Conservation (phyloP, 2,797 vertebrate genomes). For the Darevskia nairensis region DNA sequence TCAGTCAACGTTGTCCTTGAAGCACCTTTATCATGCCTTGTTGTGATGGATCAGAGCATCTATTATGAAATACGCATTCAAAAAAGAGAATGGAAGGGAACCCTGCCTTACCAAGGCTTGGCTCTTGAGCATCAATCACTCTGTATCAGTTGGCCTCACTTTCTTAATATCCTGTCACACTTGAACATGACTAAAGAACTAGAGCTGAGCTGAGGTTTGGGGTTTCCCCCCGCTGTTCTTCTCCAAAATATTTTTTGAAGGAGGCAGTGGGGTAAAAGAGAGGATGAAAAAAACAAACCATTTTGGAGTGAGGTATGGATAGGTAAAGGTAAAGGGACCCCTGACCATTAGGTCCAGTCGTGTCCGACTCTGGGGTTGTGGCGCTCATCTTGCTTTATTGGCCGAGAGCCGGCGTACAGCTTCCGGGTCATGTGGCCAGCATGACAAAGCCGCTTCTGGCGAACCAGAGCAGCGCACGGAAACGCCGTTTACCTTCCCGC, state of each 20-base stretch:
- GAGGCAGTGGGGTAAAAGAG: background rate
- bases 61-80: background rate
- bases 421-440: too few relatives aligned
- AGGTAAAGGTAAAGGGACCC: too few relatives aligned
- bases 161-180: background rate
- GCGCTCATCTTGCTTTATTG: too few relatives aligned
- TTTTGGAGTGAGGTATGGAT: too few relatives aligned
- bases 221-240: background rate
- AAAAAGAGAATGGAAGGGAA: background rate
- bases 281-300: too few relatives aligned
- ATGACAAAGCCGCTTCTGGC: too few relatives aligned
- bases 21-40: background rate
- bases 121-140: background rate
- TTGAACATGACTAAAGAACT: background rate
- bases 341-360: too few relatives aligned
- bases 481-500: too few relatives aligned
- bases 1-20: background rate
- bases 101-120: background rate
- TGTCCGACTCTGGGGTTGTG: too few relatives aligned
- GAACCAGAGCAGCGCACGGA: too few relatives aligned
- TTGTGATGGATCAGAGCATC: background rate
- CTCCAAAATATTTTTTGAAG: background rate
- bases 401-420: too few relatives aligned
- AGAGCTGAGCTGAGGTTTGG: background rate
- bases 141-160: background rate